phyloP scores from a whole-genome alignment of 2,888 invertebrate species.

The Tenthredo mesomela region DNA sequence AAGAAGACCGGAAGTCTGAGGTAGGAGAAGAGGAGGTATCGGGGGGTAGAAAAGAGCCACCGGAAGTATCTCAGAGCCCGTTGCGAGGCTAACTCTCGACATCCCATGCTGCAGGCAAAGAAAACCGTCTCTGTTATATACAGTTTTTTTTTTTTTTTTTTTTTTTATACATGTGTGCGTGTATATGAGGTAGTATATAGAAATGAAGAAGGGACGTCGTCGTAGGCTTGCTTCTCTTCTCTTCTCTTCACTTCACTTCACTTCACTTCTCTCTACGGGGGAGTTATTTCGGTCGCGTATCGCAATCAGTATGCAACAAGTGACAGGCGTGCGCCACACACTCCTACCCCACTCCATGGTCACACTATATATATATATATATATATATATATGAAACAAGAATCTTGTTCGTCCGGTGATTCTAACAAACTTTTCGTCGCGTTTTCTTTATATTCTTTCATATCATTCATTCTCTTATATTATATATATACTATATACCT shows the following conservation, averaged over 20 bases:
- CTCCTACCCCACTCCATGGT: neutral
- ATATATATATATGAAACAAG: neutral
- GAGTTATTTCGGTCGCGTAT: slow-evolving; percentile 70
- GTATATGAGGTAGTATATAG: neutral
- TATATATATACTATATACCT: too few relatives aligned
- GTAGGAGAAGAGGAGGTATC: slow-evolving; percentile 69
- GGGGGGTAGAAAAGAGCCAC: slow-evolving; percentile 63
- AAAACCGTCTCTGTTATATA: slow-evolving; percentile 19
- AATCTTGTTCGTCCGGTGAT: slow-evolving; percentile 26
- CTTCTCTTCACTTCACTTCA: neutral
- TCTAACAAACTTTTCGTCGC: slow-evolving; percentile 16
- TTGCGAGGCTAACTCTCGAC: slow-evolving; percentile 59
- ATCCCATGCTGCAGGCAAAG: neutral
- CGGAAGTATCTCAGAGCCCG: slow-evolving; percentile 71
- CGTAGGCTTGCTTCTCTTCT: slow-evolving; percentile 38
- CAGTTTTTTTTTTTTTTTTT: too few relatives aligned
- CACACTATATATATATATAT: neutral
- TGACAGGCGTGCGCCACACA: slow-evolving; percentile 65
- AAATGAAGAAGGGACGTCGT: slow-evolving; percentile 35
- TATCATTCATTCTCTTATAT: neutral
- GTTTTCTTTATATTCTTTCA: neutral
- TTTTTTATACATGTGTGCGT: too few relatives aligned
- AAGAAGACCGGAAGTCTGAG: slow-evolving; percentile 68
- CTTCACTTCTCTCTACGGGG: slow-evolving; percentile 26
- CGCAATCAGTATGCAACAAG: slow-evolving; percentile 74